Percentiles rank a stretch among this genome's conserved stretches.
Conservation (phyloP, 64 coral and sea anemone genomes). For the Anthopleura sola region DNA sequence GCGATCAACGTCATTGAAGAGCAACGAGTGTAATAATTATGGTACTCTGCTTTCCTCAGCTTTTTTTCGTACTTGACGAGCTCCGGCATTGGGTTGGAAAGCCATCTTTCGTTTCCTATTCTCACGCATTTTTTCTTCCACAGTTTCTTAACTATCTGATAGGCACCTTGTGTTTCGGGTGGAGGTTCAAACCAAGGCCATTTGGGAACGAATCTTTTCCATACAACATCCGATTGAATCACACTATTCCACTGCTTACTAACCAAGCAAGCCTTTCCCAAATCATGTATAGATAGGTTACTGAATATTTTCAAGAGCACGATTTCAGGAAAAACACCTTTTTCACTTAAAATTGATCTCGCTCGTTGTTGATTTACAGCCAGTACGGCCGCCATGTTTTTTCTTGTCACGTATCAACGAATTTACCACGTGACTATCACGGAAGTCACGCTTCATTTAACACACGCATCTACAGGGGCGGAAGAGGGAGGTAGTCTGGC, state of each 20-base stretch:
- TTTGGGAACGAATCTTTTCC: constrained; percentile 32
- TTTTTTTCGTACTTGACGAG: constrained; percentile 22
- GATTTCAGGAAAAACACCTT: neutral
- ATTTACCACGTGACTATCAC: neutral
- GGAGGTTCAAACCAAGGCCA: constrained; percentile 31
- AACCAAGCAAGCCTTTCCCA: neutral
- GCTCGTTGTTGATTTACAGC: neutral
- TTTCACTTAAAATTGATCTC: neutral
- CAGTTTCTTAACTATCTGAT: constrained; percentile 9
- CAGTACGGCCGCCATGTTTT: neutral
- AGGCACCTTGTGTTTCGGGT: neutral
- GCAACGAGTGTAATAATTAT: neutral
- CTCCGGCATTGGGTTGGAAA: constrained; percentile 34
- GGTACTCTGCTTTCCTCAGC: constrained; percentile 19
- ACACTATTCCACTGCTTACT: constrained; percentile 31
- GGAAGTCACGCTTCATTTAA: neutral
- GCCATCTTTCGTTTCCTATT: constrained; percentile 43
- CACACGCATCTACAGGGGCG: too few species aligned
- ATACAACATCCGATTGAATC: neutral
- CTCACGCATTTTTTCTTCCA: neutral
- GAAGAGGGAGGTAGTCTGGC: too few species aligned
- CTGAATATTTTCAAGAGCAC: constrained; percentile 33
- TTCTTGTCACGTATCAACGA: neutral
- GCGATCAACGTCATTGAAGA: neutral
- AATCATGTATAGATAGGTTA: constrained; percentile 2